A percentile compares a stretch with the other conserved stretches of the same genome.
Evolutionary conservation across 1,140 invertebrate species (phyloP).

Genomic region (Aricia agestis): DNA sequence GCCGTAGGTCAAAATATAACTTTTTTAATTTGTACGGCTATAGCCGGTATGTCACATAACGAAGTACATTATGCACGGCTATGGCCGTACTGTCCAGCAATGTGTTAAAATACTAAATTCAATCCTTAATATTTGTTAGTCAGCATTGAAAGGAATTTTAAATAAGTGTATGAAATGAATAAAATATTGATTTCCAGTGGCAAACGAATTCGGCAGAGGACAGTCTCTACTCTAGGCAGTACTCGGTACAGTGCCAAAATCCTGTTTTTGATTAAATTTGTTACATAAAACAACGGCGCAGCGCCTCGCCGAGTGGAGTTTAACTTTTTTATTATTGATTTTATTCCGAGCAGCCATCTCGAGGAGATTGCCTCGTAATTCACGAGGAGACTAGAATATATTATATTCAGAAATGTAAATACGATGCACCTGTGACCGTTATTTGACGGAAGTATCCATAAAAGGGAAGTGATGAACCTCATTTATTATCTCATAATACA

Average conservation of each 20-base stretch:
- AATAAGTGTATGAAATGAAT: too few species aligned
- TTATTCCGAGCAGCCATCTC: background rate
- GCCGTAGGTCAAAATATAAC: too few species aligned
- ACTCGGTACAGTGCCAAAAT: constrained; percentile 8
- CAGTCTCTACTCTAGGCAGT: background rate
- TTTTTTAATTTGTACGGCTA: too few species aligned
- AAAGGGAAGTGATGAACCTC: background rate
- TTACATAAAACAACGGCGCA: constrained; percentile 13
- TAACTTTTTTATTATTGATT: constrained; percentile 12
- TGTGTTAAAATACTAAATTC: too few species aligned
- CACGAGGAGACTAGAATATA: background rate
- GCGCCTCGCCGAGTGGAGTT: constrained; percentile 2
- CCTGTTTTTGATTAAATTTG: constrained; percentile 16
- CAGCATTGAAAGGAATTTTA: too few species aligned
- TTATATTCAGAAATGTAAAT: background rate
- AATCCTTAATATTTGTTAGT: too few species aligned
- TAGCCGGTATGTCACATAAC: too few species aligned
- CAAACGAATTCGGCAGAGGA: background rate
- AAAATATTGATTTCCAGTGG: background rate
- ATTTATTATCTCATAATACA: background rate
- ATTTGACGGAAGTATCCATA: background rate
- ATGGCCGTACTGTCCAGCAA: too few species aligned
- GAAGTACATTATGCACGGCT: too few species aligned
- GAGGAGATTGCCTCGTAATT: constrained; percentile 6
- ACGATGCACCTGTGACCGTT: background rate